Percentiles rank a stretch among this genome's conserved stretches.
phyloP scores from a whole-genome alignment of 1,140 invertebrate genomes.

The Heliconius eleuchia region DNA sequence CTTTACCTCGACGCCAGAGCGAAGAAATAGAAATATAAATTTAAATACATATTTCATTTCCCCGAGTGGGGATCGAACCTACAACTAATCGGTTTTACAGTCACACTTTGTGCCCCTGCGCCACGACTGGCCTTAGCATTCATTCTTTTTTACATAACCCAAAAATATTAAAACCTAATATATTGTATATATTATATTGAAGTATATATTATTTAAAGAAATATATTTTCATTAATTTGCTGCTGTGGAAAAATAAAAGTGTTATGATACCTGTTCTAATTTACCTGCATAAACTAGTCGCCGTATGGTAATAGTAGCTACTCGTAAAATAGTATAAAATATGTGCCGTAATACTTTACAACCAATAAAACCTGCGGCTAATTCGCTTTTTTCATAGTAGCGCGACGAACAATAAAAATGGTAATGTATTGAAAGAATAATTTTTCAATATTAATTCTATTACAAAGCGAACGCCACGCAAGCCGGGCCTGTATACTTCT shows the following conservation, averaged over 20 bases:
- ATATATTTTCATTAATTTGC: neutral
- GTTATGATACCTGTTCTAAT: neutral
- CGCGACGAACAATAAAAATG: conserved; percentile 14
- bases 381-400: neutral
- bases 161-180: too few relatives aligned
- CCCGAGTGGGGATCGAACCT: too few relatives aligned
- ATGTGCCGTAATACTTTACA: conserved; percentile 8
- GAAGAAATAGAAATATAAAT: too few relatives aligned
- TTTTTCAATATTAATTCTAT: conserved; percentile 40
- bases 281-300: neutral
- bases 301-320: neutral
- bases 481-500: conserved; percentile 57
- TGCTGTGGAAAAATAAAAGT: neutral
- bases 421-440: conserved; percentile 24
- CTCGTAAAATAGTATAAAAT: conserved; percentile 12
- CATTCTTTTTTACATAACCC: too few relatives aligned
- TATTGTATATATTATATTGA: too few relatives aligned
- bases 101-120: too few relatives aligned
- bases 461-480: conserved; percentile 53
- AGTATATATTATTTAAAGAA: too few relatives aligned
- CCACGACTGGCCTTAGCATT: too few relatives aligned
- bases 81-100: too few relatives aligned
- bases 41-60: too few relatives aligned
- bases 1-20: too few relatives aligned
- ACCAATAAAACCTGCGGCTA: neutral